Evolutionary conservation across 2,797 vertebrate species (phyloP).

Genomic region (Helarctos malayanus): DNA sequence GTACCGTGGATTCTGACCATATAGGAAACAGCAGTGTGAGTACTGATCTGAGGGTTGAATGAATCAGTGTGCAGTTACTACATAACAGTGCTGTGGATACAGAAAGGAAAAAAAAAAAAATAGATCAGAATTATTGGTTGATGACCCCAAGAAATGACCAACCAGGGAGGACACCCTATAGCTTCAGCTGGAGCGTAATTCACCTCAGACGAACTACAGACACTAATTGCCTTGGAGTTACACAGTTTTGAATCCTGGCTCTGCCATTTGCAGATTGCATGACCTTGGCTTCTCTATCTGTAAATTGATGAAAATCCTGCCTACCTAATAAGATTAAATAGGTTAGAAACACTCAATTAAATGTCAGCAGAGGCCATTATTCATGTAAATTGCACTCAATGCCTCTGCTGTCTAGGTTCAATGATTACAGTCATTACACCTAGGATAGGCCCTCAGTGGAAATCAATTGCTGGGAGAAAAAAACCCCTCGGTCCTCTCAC

Average conservation of each 20-base stretch:
- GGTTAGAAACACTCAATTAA: neutral
- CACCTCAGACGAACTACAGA: neutral
- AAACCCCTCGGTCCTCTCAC: neutral
- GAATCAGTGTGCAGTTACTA: neutral
- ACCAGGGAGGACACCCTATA: neutral
- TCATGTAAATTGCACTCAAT: neutral
- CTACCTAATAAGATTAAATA: neutral
- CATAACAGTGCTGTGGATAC: neutral
- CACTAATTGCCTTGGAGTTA: neutral
- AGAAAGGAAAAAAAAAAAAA: neutral
- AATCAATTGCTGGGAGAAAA: neutral
- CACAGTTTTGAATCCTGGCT: neutral
- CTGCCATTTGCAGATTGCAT: neutral
- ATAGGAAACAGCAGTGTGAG: neutral
- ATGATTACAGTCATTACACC: neutral
- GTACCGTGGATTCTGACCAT: neutral
- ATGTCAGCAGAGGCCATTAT: neutral
- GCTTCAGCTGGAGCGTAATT: neutral
- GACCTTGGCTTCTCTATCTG: neutral
- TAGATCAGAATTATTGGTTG: neutral
- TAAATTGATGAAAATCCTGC: neutral
- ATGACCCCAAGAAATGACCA: neutral
- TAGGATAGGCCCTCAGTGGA: neutral
- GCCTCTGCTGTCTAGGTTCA: neutral
- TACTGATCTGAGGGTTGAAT: neutral